Percentiles rank a stretch among this genome's conserved stretches.
These are phyloP conservation scores for Apis laboriosa DNA, from an alignment of 1,140 invertebrate genomes.

Conservation along the genomic window DNA sequence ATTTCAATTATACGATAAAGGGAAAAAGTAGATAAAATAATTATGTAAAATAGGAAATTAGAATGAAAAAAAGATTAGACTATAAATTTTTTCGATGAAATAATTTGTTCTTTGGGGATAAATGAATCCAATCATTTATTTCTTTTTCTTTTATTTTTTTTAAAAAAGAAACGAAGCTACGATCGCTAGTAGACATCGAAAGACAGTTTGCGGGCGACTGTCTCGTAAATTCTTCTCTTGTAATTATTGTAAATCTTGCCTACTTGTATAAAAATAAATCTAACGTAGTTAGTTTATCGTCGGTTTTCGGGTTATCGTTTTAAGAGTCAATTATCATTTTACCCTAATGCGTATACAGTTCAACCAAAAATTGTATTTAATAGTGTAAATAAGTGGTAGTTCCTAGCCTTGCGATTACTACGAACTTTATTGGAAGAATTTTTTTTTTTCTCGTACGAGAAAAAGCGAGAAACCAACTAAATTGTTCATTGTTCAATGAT, in stretches of 20 bases:
- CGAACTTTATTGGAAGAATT: neutral
- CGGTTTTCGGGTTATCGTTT: neutral
- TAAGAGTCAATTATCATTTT: neutral
- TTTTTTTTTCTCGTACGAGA: neutral
- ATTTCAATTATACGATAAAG: too few relatives aligned
- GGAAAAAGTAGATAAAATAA: neutral
- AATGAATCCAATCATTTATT: conserved; percentile 21
- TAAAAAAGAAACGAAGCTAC: neutral
- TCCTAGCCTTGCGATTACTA: neutral
- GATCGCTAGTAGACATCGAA: too few relatives aligned
- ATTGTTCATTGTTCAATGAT: too few relatives aligned
- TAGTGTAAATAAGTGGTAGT: conserved; percentile 13
- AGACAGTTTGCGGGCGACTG: conserved; percentile 27
- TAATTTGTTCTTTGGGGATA: neutral
- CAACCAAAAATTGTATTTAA: conserved; percentile 23
- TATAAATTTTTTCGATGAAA: neutral
- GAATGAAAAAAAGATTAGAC: neutral
- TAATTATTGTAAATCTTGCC: neutral
- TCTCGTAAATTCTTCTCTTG: neutral
- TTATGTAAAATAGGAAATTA: neutral
- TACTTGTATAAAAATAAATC: neutral
- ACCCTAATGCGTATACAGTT: conserved; percentile 7
- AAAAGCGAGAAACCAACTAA: too few relatives aligned
- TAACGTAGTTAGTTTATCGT: neutral
- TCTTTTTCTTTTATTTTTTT: neutral